Conservation (phyloP, 2,113 vertebrate species). For the Phylloscopus whistleri region DNA sequence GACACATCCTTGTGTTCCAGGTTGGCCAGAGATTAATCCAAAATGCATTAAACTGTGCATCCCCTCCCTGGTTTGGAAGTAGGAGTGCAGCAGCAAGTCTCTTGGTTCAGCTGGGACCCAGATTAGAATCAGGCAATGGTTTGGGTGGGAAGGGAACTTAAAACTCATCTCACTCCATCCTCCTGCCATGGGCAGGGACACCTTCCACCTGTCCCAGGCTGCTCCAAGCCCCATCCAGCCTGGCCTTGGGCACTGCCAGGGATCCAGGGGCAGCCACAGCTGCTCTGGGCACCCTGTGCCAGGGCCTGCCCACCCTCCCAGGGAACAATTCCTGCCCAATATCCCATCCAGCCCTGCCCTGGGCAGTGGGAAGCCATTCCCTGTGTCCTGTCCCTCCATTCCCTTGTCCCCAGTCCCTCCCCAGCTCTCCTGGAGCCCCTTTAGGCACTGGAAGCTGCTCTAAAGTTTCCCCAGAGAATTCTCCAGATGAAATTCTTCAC, state of each 20-base stretch:
- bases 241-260: too few species aligned
- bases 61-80: background rate
- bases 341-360: background rate
- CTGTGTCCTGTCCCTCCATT: background rate
- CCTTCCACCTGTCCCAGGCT: too few species aligned
- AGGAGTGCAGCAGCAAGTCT: background rate
- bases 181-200: too few species aligned
- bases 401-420: background rate
- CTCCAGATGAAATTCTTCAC: background rate
- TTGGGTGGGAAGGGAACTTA: too few species aligned
- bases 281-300: too few species aligned
- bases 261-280: too few species aligned
- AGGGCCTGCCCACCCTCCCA: too few species aligned
- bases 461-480: background rate
- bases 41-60: background rate
- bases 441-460: background rate
- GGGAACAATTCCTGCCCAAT: too few species aligned
- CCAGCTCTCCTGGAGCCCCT: background rate
- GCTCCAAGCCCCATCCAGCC: too few species aligned
- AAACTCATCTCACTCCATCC: too few species aligned
- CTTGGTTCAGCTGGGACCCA: background rate
- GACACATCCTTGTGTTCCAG: background rate
- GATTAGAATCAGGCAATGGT: background rate
- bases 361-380: too few species aligned
- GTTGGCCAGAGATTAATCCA: background rate